phyloP scores from a whole-genome alignment of 2,888 invertebrate species.

The Uropetala carovei region DNA sequence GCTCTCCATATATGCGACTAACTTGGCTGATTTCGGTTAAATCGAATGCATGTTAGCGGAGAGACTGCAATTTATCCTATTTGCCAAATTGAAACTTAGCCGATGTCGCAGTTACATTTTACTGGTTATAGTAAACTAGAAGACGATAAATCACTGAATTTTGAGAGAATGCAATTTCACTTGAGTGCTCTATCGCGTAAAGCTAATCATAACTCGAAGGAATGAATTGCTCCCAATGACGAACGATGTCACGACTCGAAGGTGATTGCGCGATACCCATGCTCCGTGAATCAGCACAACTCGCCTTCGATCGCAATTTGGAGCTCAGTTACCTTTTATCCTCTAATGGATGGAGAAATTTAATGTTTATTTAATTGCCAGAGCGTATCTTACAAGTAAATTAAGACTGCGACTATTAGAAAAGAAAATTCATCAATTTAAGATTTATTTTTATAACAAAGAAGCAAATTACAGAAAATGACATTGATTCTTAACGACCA shows the following conservation, averaged over 20 bases:
- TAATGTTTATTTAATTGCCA: not conserved
- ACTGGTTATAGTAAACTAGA: not conserved
- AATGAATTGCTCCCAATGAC: slow-evolving; percentile 36
- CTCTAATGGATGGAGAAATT: not conserved
- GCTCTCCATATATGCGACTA: too few species aligned
- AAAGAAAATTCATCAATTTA: too few species aligned
- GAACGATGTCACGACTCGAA: slow-evolving; percentile 27
- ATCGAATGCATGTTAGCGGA: too few species aligned
- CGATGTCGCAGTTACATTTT: not conserved
- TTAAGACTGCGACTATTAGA: not conserved
- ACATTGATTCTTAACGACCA: too few species aligned
- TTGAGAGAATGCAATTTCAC: slow-evolving; percentile 31
- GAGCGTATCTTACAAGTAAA: not conserved
- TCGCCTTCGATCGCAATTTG: not conserved
- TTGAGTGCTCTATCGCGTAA: slow-evolving; percentile 47
- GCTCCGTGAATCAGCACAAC: slow-evolving; percentile 5
- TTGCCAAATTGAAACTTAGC: too few species aligned
- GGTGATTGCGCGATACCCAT: not conserved
- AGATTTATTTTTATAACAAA: too few species aligned
- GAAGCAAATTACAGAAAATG: too few species aligned
- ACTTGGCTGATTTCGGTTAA: too few species aligned
- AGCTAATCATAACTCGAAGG: slow-evolving; percentile 41
- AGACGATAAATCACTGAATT: not conserved
- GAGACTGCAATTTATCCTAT: too few species aligned
- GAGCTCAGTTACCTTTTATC: not conserved